Base-by-base conservation (phyloP, 2,113 vertebrate species). In the Scalopus aquaticus region DNA sequence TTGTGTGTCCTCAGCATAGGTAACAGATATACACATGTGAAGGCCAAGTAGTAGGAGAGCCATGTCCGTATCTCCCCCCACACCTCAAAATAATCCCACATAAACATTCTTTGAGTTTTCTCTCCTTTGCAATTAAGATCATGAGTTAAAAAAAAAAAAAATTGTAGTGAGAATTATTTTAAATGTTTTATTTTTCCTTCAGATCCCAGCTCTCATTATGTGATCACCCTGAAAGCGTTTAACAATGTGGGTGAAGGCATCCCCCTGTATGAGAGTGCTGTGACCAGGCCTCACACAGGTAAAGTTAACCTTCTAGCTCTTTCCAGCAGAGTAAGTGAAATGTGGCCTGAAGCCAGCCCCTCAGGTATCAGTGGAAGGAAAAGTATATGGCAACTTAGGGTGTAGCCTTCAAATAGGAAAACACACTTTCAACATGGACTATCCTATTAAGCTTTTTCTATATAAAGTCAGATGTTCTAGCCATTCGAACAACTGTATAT, bases 151-250 rank as follows among this genome's bases (percentile, higher is more conserved):
- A 12, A 39, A 95, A 62, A 30, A 12, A 39, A 10, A 86, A 44
- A 42, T 46, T 90, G 1, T 35, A 72, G 24, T 74, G 35, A 69
- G 30, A 37, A 89, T 77, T 73, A 72, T 69, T 24, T 64, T 26
- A 51, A 32, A 4, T 76, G 6, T 78, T 69, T 64, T 70, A 35
- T 96, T 20, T 94, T 85, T 92, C n/a, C 16, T 92, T 78, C 97
- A 99, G 99, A 99, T 95, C 99, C 99, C 83, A 99, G 99, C 96
- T 99, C 99, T 13, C 99, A 99, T 97, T 99, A 99, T 0, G 99
- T 99, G 92, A 99, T 99, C 96, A 99, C 99, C 24, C 98, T 99
- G 97, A 99, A 99, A 96, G 99, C 99, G 0, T 99, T 98, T 89
- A 99, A 99, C 98, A 99, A 99, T 0, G 98, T 99, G 60, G 99